A percentile compares a stretch with the other conserved stretches of the same genome.
These are phyloP conservation scores for Dromius quadrimaculatus DNA, from an alignment of 2,888 invertebrate genomes.

Conservation along the genomic window DNA sequence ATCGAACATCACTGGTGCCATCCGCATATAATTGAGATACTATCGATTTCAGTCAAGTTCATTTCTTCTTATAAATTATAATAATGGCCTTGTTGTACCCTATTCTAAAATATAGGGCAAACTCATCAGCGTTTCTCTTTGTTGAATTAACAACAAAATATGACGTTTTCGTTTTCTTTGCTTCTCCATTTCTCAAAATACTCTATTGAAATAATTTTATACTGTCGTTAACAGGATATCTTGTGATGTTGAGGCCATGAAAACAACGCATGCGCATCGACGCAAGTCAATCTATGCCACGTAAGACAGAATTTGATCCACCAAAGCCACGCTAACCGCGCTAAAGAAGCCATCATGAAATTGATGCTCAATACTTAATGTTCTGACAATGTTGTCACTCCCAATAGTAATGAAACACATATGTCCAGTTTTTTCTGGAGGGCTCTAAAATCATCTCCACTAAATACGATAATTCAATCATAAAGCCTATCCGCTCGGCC, in stretches of 20 bases:
- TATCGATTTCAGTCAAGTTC: conserved; percentile 54
- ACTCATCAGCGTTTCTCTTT: conserved; percentile 54
- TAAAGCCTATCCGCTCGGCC: too few species aligned
- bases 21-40: conserved; percentile 56
- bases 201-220: neutral
- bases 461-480: too few species aligned
- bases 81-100: conserved; percentile 55
- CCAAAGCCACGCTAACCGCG: neutral
- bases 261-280: neutral
- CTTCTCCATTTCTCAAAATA: neutral
- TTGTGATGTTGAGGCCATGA: neutral
- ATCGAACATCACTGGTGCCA: conserved; percentile 53
- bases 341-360: neutral
- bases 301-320: neutral
- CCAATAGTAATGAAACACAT: too few species aligned
- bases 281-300: neutral
- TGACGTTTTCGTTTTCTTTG: neutral
- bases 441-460: too few species aligned
- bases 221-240: neutral
- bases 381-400: too few species aligned
- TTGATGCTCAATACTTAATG: neutral
- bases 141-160: neutral
- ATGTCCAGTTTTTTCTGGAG: too few species aligned
- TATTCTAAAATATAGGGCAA: conserved; percentile 54
- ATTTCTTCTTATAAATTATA: conserved; percentile 56